Evolutionary conservation across 1,140 invertebrate species (phyloP), one percentile per base, ranked within the genome.

Genomic region (Dufourea novaeangliae): DNA sequence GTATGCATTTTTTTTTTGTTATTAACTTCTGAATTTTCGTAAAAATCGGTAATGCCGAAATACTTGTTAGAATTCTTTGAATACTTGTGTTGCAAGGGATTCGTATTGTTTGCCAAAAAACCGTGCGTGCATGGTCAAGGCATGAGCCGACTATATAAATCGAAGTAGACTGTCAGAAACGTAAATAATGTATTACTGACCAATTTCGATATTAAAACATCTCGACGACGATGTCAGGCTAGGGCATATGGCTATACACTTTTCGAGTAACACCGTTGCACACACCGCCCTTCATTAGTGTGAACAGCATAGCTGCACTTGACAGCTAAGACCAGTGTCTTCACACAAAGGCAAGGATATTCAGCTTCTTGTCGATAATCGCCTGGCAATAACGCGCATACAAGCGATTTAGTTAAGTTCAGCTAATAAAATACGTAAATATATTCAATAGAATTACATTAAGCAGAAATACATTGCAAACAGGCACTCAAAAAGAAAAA

Each of bases 291-390:
- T 85, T 83, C 85, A 77, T 84, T 85, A 83, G 79, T 78, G 70
- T 17, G 64, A 71, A 78, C 66, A 80, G 64, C 75, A 83, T 81
- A 83, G 78, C 85, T 86, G 80, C 86, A 88, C 87, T 89, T 89
- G 88, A 89, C 88, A 89, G 88, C 86, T 88, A 89, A 83, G 83
- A 76, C 79, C 88, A 86, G 79, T 85, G 87, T 88, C 87, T 87
- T 85, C 73, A 73, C 86, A 88, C 86, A 88, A 89, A 89, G 87
- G 80, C 85, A 84, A 85, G 74, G 73, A 80, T 80, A 75, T 46
- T 63, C 25, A 22, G 32, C 44, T 66, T 34, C 56, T 62, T 54
- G 39, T 68, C 63, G 37, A 67, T 79, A 52, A 79, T 66, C 14
- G 56, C 32, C 72, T 54, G 66, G 44, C 72, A 61, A 68, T 69